Base-by-base conservation (phyloP, 2,113 vertebrate species). In the Anseranas semipalmata region DNA sequence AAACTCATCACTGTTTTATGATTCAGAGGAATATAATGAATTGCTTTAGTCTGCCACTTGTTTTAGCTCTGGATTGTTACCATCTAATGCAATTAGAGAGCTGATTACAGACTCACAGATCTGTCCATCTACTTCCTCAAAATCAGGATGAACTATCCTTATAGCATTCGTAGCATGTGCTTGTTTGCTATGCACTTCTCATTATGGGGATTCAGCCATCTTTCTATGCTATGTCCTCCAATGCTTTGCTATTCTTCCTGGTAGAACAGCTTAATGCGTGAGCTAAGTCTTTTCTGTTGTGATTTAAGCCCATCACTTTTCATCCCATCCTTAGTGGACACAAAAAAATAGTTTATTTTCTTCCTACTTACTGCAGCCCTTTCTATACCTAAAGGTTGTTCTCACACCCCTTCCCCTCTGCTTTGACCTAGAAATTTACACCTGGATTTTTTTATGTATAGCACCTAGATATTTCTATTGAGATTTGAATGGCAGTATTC, bases 111-210 rank as follows among this genome's bases (percentile, higher is more conserved):
- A 46, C 37, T 89, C 20, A 21, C 1, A 4, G 22, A 59, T 59
- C 28, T 25, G 9, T 37, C 37, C 27, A 71, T 9, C 12, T 20
- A 24, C 27, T 24, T 25, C 32, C 81, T 70, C 0, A 0, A 63
- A 82, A 37, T 5, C 52, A 72, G 25, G 9, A 43, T 53, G 24
- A 89, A 4, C 41, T 58, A 9, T 32, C 6, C 28, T 58, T 56
- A 13, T 25, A 17, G 16, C 25, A 55, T 41, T 67, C 3, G 0
- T 16, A 74, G 21, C 11, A 21, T 1, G 15, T 27, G 0, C 81
- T 48, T 62, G 5, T n/a, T 45, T 84, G 24, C 55, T 28, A 11
- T 53, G 30, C 43, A 19, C 21, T 68, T 77, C 58, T 62, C 21
- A 17, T 15, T 3, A 25, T 50, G 32, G 17, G 7, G 28, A 41